These are phyloP conservation scores for Cyrtorhinus lividipennis DNA, from an alignment of 1,140 invertebrate species.

Conservation along the genomic window DNA sequence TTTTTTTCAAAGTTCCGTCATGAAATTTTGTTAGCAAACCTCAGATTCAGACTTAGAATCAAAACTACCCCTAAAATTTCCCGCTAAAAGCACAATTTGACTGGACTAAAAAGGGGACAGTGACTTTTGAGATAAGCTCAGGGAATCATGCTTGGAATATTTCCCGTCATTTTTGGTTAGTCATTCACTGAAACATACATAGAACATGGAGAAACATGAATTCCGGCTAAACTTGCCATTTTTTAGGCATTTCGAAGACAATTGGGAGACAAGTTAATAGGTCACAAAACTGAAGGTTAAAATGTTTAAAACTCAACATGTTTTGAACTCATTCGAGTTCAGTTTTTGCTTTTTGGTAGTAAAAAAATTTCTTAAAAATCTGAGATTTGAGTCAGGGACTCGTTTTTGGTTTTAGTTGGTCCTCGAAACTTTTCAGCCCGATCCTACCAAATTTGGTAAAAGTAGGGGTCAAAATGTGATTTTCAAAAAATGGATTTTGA, in stretches of 20 bases:
- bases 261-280: neutral
- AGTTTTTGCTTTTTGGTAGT: neutral
- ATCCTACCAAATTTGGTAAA: too few species aligned
- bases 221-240: neutral
- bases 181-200: neutral
- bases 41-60: neutral
- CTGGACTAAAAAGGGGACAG: too few species aligned
- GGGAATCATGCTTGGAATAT: constrained; percentile 1
- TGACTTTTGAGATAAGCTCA: neutral
- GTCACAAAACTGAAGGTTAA: neutral
- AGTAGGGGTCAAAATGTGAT: too few species aligned
- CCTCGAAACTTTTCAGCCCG: too few species aligned
- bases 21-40: too few species aligned
- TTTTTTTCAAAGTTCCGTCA: too few species aligned
- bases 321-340: neutral
- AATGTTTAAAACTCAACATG: neutral
- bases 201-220: neutral
- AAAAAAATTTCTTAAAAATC: neutral
- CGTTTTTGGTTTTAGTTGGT: too few species aligned
- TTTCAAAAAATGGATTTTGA: too few species aligned
- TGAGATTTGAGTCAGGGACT: too few species aligned
- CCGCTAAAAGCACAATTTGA: too few species aligned
- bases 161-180: neutral
- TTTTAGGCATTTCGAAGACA: neutral
- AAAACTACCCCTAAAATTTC: too few species aligned